Percentiles rank a stretch among this genome's conserved stretches.
phyloP scores from a whole-genome alignment of 1,140 invertebrate genomes.

The Diabrotica virgifera region DNA sequence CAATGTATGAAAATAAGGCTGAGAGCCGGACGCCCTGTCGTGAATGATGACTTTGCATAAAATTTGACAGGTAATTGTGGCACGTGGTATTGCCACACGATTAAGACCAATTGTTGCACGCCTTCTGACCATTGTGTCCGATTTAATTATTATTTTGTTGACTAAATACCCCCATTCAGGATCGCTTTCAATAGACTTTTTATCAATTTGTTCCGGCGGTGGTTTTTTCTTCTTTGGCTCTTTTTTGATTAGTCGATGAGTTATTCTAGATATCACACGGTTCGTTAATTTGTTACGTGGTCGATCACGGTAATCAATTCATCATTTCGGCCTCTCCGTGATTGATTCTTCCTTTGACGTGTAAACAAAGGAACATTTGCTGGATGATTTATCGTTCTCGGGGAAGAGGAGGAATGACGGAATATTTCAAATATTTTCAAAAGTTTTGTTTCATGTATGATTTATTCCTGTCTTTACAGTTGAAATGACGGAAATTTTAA shows the following conservation, averaged over 20 bases:
- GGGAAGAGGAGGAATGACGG: background rate
- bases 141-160: slow-evolving; percentile 3
- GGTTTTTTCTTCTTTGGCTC: background rate
- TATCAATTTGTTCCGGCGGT: background rate
- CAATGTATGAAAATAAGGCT: background rate
- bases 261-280: background rate
- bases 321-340: background rate
- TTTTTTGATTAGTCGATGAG: background rate
- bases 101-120: slow-evolving; percentile 32
- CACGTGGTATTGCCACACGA: slow-evolving; percentile 29
- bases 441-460: no score
- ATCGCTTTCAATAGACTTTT: background rate
- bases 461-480: no score
- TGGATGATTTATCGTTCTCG: background rate
- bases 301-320: background rate
- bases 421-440: no score
- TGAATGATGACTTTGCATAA: slow-evolving; percentile 27
- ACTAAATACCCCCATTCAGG: background rate
- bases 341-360: background rate
- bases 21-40: background rate
- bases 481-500: no score
- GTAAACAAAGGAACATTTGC: background rate
- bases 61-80: slow-evolving; percentile 29
- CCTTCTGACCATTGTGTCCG: slow-evolving; percentile 39
- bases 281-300: slow-evolving; percentile 2